Conservation (phyloP, 1,140 invertebrate genomes). For the Trissolcus basalis region DNA sequence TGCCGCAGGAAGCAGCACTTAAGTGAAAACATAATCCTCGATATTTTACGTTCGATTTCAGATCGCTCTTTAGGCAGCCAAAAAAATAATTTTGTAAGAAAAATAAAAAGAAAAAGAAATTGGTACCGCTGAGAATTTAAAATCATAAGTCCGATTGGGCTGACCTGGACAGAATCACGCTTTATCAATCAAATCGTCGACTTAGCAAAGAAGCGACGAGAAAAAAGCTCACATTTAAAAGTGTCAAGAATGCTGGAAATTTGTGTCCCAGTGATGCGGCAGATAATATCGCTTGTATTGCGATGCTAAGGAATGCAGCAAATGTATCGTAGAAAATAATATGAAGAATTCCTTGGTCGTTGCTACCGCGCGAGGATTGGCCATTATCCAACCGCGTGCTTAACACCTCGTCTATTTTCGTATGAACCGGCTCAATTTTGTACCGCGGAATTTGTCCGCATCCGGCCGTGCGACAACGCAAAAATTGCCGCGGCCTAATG, state of each 20-base stretch:
- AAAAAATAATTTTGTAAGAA: too few relatives aligned
- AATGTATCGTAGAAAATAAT: constrained; percentile 37
- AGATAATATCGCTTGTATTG: constrained; percentile 2
- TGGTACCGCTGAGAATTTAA: too few relatives aligned
- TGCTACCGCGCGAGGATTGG: constrained; percentile 47
- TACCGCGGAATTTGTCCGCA: constrained; percentile 12
- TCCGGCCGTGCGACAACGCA: constrained; percentile 1
- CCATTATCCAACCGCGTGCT: constrained; percentile 57
- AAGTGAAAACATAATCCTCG: constrained; percentile 51
- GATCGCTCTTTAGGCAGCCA: too few relatives aligned
- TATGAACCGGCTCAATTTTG: constrained; percentile 57
- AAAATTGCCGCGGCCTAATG: background rate
- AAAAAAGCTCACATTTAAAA: background rate
- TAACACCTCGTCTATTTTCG: constrained; percentile 66
- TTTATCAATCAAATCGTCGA: too few relatives aligned
- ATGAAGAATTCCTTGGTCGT: constrained; percentile 33
- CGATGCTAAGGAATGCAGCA: constrained; percentile 7
- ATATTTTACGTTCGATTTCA: constrained; percentile 1
- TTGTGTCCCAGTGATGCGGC: too few relatives aligned
- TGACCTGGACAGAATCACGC: too few relatives aligned
- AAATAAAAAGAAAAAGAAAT: too few relatives aligned
- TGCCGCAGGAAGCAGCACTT: constrained; percentile 39
- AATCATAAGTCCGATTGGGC: too few relatives aligned
- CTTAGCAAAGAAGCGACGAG: too few relatives aligned
- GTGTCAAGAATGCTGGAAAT: background rate